These are phyloP conservation scores for Boulengeromyrus knoepffleri DNA, from an alignment of 2,113 vertebrate species.

Conservation along the genomic window DNA sequence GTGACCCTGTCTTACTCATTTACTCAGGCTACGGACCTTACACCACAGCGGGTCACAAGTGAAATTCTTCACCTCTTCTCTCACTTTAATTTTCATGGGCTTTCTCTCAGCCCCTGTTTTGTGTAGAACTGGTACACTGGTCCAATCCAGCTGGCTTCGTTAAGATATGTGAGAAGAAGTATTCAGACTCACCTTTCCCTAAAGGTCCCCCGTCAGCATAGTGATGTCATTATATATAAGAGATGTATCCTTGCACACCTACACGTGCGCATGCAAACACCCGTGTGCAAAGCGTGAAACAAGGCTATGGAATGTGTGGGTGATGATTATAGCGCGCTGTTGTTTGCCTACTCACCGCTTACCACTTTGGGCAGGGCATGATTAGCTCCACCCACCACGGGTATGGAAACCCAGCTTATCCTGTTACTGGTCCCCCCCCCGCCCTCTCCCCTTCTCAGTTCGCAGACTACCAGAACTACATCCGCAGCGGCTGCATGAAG, in stretches of 20 bases:
- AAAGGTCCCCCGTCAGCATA: neutral
- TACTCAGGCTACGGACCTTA: neutral
- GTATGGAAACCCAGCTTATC: neutral
- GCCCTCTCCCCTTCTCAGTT: conserved; percentile 56
- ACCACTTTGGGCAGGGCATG: neutral
- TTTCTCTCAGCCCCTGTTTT: neutral
- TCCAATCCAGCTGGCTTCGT: neutral
- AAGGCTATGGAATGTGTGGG: neutral
- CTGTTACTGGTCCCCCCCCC: neutral
- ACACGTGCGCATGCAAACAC: neutral
- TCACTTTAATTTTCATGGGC: neutral
- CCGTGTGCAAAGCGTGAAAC: neutral
- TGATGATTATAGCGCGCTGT: neutral
- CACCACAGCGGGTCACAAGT: neutral
- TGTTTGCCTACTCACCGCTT: neutral
- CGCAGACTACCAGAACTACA: conserved; percentile 88
- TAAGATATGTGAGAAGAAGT: neutral
- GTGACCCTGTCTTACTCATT: neutral
- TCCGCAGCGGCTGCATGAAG: conserved; percentile 82
- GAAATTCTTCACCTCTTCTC: neutral
- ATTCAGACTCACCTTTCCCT: neutral
- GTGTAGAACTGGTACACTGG: neutral
- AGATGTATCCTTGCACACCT: neutral
- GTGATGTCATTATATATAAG: neutral
- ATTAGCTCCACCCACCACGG: neutral